Percentiles rank a stretch among this genome's conserved stretches.
These are phyloP conservation scores for Lycocerus yunnanus DNA, from an alignment of 2,888 invertebrate genomes.

Conservation along the genomic window DNA sequence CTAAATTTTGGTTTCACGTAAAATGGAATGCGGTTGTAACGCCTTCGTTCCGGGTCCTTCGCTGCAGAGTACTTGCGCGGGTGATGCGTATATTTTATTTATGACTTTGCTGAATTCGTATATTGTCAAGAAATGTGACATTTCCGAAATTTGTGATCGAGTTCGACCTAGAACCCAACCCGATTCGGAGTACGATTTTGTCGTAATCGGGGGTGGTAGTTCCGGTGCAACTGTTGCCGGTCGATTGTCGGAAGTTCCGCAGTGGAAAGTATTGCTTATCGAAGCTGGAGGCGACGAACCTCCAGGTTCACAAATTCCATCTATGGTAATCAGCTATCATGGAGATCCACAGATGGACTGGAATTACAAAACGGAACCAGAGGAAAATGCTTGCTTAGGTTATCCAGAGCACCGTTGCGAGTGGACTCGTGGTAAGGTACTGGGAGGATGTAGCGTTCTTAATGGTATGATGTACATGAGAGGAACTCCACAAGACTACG, in stretches of 20 bases:
- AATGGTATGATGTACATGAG: constrained; percentile 88
- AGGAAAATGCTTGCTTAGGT: constrained; percentile 65
- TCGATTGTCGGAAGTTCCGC: constrained; percentile 66
- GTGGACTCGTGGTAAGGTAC: constrained; percentile 73
- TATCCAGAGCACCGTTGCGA: constrained; percentile 60
- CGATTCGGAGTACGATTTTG: constrained; percentile 66
- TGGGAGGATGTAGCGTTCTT: constrained; percentile 72
- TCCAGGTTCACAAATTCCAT: constrained; percentile 64
- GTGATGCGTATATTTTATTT: constrained; percentile 65
- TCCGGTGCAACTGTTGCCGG: constrained; percentile 68
- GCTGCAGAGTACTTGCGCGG: constrained; percentile 62
- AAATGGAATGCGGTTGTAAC: constrained; percentile 61
- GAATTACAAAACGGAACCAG: constrained; percentile 69
- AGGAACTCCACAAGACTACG: constrained; percentile 75
- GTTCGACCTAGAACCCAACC: constrained; percentile 56
- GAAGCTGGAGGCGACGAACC: constrained; percentile 78
- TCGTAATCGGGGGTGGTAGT: constrained; percentile 70
- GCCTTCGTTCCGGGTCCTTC: constrained; percentile 63
- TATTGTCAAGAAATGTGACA: constrained; percentile 61
- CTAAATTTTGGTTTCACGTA: background rate
- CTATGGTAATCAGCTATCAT: constrained; percentile 71
- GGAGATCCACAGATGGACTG: constrained; percentile 67
- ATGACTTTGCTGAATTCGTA: constrained; percentile 69
- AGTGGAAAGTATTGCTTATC: constrained; percentile 71
- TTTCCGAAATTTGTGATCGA: constrained; percentile 66